Conservation (phyloP, 2,888 invertebrate genomes). For the Metopia argyrocephala region DNA sequence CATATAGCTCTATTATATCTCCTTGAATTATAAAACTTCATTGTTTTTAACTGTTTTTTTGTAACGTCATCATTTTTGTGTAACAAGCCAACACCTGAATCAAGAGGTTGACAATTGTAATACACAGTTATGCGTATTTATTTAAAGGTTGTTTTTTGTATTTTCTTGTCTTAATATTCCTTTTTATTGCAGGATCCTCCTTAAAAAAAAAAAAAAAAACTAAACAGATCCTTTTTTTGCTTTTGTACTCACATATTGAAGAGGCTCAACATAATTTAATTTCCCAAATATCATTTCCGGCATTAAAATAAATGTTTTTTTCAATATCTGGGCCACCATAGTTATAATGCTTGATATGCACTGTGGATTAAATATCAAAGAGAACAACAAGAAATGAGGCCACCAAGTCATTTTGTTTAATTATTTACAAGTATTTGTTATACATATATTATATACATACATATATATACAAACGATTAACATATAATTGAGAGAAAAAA, state of each 20-base stretch:
- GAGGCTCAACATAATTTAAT: conserved; percentile 28
- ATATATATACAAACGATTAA: not conserved
- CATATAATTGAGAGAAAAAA: not conserved
- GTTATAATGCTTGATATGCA: not conserved
- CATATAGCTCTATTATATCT: not conserved
- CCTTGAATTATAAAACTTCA: not conserved
- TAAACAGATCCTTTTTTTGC: conserved; percentile 6
- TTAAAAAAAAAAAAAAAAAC: not conserved
- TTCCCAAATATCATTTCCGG: conserved; percentile 56
- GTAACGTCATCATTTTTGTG: conserved; percentile 54
- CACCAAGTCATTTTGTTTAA: conserved; percentile 10
- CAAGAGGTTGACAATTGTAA: conserved; percentile 62
- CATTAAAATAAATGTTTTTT: not conserved
- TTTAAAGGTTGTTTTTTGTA: conserved; percentile 4
- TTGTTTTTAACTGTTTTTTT: conserved; percentile 28
- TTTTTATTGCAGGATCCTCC: not conserved
- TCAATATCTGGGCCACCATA: conserved; percentile 50
- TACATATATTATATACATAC: not conserved
- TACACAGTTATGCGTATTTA: conserved; percentile 51
- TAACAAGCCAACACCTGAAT: conserved; percentile 63
- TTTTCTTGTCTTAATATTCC: conserved; percentile 1
- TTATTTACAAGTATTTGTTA: conserved; percentile 1
- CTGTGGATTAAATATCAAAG: not conserved
- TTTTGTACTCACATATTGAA: not conserved
- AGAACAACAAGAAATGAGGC: not conserved